phyloP scores from a whole-genome alignment of 2,888 invertebrate genomes.

The Eupelmus urozonus region DNA sequence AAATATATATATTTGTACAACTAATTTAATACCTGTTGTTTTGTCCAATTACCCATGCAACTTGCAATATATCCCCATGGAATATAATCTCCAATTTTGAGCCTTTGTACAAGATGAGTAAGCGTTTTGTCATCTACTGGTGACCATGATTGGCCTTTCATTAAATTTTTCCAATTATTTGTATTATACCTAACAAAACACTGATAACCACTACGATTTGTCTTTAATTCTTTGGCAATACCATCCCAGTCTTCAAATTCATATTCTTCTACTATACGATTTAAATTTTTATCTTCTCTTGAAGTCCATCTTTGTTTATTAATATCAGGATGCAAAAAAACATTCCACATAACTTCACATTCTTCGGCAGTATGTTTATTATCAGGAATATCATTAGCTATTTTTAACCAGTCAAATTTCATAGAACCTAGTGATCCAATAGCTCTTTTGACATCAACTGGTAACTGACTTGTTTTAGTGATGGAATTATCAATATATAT shows the following conservation, averaged over 20 bases:
- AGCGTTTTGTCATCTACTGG: slow-evolving; percentile 84
- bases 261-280: slow-evolving; percentile 74
- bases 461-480: slow-evolving; percentile 59
- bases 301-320: slow-evolving; percentile 81
- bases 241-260: slow-evolving; percentile 83
- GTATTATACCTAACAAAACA: slow-evolving; percentile 84
- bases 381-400: slow-evolving; percentile 78
- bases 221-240: slow-evolving; percentile 81
- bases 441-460: slow-evolving; percentile 63
- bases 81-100: slow-evolving; percentile 83
- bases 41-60: slow-evolving; percentile 82
- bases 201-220: slow-evolving; percentile 83
- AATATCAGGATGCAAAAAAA: slow-evolving; percentile 84
- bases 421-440: slow-evolving; percentile 65
- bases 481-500: slow-evolving; percentile 40
- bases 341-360: slow-evolving; percentile 85
- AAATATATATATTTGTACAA: neutral
- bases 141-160: slow-evolving; percentile 69
- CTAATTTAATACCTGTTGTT: slow-evolving; percentile 78
- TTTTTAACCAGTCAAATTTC: slow-evolving; percentile 81
- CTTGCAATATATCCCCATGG: slow-evolving; percentile 86
- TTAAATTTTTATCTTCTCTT: slow-evolving; percentile 78
- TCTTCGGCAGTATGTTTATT: slow-evolving; percentile 82
- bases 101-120: slow-evolving; percentile 81
- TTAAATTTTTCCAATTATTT: slow-evolving; percentile 67